Conservation (phyloP, 2,797 vertebrate species). For the Antrozous pallidus region DNA sequence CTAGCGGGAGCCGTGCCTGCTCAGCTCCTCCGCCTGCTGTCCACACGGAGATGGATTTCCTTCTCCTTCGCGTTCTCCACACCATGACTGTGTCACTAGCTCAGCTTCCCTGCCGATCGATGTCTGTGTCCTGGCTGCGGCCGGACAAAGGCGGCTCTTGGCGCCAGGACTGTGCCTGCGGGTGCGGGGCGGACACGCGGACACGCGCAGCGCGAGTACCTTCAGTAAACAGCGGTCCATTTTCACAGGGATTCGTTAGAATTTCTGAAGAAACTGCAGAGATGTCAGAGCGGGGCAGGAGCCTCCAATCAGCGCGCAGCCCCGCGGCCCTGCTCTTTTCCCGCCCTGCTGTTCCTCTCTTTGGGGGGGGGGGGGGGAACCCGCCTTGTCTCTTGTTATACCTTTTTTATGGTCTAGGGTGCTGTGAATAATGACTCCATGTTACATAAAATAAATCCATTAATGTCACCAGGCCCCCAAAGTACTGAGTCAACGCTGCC, state of each 20-base stretch:
- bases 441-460: slow-evolving; percentile 84
- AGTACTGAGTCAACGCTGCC: slow-evolving; percentile 80
- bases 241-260: slow-evolving; percentile 83
- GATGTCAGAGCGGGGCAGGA: slow-evolving; percentile 80
- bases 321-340: slow-evolving; percentile 87
- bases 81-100: rapidly evolving
- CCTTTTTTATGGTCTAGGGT: slow-evolving; percentile 82
- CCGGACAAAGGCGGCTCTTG: not conserved
- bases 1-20: not conserved
- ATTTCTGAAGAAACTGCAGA: slow-evolving; percentile 86
- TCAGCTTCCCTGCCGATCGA: not conserved
- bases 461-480: slow-evolving; percentile 83
- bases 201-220: slow-evolving; percentile 23
- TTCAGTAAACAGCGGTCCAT: slow-evolving; percentile 79
- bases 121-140: not conserved
- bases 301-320: slow-evolving; percentile 86
- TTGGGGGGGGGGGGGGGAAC: slow-evolving; percentile 88
- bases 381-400: slow-evolving; percentile 87
- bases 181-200: rapidly evolving
- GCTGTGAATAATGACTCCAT: slow-evolving; percentile 80
- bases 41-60: not conserved
- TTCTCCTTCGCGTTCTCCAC: rapidly evolving
- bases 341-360: slow-evolving; percentile 88
- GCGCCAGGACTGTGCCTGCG: slow-evolving; percentile 46
- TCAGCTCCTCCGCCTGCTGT: not conserved